Evolutionary conservation across 2,113 vertebrate genomes (phyloP).

Genomic region (Potamarius usumacintae): DNA sequence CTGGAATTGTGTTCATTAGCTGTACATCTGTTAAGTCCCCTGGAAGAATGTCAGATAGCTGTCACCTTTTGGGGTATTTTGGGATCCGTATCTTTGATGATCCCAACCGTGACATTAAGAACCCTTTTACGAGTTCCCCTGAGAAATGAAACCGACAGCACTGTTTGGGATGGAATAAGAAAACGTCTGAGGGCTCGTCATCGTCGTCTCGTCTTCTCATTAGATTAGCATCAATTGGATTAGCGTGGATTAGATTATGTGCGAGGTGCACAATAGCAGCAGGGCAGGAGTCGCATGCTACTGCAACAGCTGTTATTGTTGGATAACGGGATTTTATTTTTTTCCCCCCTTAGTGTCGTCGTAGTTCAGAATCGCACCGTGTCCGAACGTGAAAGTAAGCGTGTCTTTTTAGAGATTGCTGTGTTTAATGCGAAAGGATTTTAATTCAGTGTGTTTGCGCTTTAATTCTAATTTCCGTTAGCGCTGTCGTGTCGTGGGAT

Average conservation of each 20-base stretch:
- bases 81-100: background rate
- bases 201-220: background rate
- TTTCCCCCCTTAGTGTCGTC: too few relatives aligned
- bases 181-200: background rate
- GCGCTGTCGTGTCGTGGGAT: background rate
- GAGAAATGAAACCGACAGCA: background rate
- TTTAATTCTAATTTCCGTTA: background rate
- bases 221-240: background rate
- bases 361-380: background rate
- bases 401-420: too few relatives aligned
- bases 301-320: background rate
- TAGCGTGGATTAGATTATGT: conserved; percentile 15
- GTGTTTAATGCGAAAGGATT: background rate
- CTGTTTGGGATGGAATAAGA: background rate
- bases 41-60: background rate
- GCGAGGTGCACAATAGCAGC: background rate
- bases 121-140: background rate
- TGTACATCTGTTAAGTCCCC: background rate
- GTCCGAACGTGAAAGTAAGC: too few relatives aligned
- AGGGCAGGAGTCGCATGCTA: background rate
- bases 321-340: too few relatives aligned
- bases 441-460: background rate
- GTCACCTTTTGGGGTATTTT: background rate
- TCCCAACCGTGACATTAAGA: background rate
- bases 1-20: background rate